Evolutionary conservation across 2,888 invertebrate genomes (phyloP).

Genomic region (Lepidochitona cinerea): DNA sequence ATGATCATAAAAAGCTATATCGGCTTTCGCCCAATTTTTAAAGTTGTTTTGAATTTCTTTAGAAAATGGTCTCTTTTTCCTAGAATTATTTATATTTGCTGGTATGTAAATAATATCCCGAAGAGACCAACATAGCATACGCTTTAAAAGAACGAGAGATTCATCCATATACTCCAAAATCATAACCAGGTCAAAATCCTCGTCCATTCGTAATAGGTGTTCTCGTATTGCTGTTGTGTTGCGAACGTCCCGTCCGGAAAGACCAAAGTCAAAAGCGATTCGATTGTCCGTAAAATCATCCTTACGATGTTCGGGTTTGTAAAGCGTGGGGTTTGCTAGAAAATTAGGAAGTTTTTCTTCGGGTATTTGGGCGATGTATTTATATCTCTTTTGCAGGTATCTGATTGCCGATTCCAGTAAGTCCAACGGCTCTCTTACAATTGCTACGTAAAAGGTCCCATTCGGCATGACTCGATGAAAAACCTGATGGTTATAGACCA

Average conservation of each 20-base stretch:
- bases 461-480: constrained; percentile 33
- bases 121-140: not conserved
- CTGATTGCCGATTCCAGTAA: constrained; percentile 39
- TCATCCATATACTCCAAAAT: not conserved
- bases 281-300: constrained; percentile 36
- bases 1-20: not conserved
- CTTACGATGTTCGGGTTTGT: constrained; percentile 19
- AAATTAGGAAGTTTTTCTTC: constrained; percentile 29
- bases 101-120: not conserved
- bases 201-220: not conserved
- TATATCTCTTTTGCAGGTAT: constrained; percentile 22
- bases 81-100: not conserved
- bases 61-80: not conserved
- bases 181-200: not conserved
- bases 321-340: constrained; percentile 32
- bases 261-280: constrained; percentile 36
- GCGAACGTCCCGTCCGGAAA: not conserved
- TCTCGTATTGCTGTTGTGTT: not conserved
- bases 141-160: not conserved
- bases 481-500: constrained; percentile 34
- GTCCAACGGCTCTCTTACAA: constrained; percentile 43
- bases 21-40: not conserved
- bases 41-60: not conserved
- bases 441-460: constrained; percentile 43
- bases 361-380: constrained; percentile 27